Conservation (phyloP, 2,113 vertebrate genomes). For the Psephotus haematonotus region DNA sequence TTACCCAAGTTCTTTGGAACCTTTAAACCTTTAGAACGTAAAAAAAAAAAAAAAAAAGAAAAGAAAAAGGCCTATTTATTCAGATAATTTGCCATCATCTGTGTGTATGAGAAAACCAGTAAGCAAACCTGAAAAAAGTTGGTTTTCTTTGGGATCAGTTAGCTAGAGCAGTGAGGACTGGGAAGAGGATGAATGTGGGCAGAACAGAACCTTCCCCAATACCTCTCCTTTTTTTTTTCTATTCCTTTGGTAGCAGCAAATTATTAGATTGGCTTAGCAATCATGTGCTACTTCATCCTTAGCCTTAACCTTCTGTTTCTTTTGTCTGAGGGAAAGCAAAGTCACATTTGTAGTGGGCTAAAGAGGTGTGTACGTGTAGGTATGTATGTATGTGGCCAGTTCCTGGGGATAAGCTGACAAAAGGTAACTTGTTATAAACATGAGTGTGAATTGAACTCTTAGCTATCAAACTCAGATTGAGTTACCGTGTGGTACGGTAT, state of each 20-base stretch:
- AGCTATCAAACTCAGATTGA: not conserved
- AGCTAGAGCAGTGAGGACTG: not conserved
- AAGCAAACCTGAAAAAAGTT: not conserved
- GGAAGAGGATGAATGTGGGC: not conserved
- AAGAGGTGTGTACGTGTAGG: no score
- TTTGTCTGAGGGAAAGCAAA: not conserved
- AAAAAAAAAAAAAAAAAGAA: fast-evolving
- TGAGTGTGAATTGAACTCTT: not conserved
- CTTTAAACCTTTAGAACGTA: not conserved
- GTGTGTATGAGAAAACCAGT: not conserved
- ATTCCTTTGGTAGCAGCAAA: not conserved
- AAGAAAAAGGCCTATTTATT: not conserved
- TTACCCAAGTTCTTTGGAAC: not conserved
- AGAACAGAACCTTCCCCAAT: not conserved
- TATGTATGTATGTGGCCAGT: not conserved
- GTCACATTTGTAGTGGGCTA: not conserved
- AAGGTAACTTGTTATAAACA: not conserved
- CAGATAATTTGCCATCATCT: not conserved
- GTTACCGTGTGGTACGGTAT: not conserved
- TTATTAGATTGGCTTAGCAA: not conserved
- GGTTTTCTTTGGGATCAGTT: not conserved
- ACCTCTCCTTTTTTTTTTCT: not conserved
- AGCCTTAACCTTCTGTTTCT: not conserved
- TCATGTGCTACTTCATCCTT: not conserved
- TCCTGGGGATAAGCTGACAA: not conserved